Evolutionary conservation across 2,113 vertebrate species (phyloP).

Genomic region (Eubucco bourcierii): DNA sequence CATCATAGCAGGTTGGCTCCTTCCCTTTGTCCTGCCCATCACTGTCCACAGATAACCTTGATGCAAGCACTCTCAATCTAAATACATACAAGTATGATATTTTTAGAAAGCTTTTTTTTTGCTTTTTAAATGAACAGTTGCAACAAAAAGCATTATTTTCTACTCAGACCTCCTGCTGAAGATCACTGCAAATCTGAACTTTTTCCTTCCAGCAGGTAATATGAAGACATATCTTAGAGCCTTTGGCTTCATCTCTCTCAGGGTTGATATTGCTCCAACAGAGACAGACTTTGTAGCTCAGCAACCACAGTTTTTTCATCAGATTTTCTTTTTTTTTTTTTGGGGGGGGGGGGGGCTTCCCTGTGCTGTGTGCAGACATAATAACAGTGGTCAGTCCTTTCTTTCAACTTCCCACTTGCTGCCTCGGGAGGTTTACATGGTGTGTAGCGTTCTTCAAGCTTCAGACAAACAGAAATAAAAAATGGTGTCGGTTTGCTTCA

Average conservation of each 20-base stretch:
- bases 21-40: neutral
- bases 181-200: neutral
- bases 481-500: slow-evolving; percentile 11
- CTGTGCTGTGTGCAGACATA: neutral
- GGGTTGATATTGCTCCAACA: neutral
- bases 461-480: slow-evolving; percentile 50
- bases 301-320: neutral
- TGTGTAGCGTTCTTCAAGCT: neutral
- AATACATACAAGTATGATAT: neutral
- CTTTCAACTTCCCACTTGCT: slow-evolving; percentile 1
- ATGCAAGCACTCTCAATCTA: neutral
- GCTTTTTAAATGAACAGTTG: neutral
- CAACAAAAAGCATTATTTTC: neutral
- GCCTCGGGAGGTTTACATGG: slow-evolving; percentile 9
- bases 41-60: neutral
- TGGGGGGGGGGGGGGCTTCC: neutral
- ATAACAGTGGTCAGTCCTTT: neutral
- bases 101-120: neutral
- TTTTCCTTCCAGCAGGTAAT: neutral
- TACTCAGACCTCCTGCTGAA: neutral
- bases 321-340: neutral
- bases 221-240: neutral
- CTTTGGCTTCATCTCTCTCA: neutral
- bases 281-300: neutral
- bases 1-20: neutral